Evolutionary conservation across 2,113 vertebrate genomes (phyloP).

Genomic region (Ptyas mucosa): DNA sequence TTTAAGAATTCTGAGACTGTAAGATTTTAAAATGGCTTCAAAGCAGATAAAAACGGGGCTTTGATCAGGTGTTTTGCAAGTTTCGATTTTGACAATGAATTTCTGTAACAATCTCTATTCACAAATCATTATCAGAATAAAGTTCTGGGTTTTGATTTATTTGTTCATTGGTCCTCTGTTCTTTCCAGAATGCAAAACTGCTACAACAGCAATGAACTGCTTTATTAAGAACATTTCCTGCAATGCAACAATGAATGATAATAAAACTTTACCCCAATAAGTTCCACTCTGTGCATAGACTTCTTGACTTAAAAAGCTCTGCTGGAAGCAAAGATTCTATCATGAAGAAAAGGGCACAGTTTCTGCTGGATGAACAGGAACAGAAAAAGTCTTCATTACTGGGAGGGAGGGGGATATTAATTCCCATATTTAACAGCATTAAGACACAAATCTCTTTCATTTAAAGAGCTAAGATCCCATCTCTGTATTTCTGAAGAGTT

Average conservation of each 20-base stretch:
- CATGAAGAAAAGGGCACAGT: neutral
- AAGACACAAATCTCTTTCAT: slow-evolving; percentile 5
- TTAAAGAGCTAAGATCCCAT: neutral
- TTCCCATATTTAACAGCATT: slow-evolving; percentile 20
- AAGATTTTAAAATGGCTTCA: too few relatives aligned
- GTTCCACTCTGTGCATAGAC: neutral
- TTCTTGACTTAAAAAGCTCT: neutral
- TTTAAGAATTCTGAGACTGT: too few relatives aligned
- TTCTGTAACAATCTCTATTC: neutral
- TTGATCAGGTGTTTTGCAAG: neutral
- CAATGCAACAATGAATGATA: neutral
- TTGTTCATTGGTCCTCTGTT: neutral
- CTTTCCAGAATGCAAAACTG: neutral
- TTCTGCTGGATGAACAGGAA: slow-evolving; percentile 12
- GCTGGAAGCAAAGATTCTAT: neutral
- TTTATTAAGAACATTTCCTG: neutral
- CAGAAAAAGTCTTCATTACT: neutral
- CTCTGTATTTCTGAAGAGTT: slow-evolving; percentile 30
- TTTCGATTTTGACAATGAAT: neutral
- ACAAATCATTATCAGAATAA: neutral
- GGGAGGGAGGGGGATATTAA: neutral
- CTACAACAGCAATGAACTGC: neutral
- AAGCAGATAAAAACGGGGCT: too few relatives aligned
- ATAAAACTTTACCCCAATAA: neutral
- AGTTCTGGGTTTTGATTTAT: neutral